phyloP scores from a whole-genome alignment of 2,888 invertebrate species.

The Standfussiana lucernea region DNA sequence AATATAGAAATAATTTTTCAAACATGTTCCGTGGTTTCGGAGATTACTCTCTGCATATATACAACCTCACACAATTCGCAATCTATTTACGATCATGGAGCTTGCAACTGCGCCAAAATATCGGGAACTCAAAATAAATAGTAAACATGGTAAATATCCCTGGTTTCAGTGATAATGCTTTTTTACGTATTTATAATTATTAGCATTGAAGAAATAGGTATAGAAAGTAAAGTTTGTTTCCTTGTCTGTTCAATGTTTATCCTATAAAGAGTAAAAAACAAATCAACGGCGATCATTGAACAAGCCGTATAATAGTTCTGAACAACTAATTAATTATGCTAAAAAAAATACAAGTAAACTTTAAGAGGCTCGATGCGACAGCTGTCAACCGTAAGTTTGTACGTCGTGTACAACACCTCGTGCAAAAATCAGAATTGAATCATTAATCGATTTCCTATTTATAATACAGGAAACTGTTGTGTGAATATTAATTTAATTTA shows the following conservation, averaged over 20 bases:
- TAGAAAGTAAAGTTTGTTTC: neutral
- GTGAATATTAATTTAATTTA: slow-evolving; percentile 28
- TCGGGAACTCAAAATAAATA: no score
- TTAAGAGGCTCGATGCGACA: neutral
- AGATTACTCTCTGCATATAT: no score
- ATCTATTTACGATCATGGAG: no score
- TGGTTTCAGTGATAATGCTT: no score
- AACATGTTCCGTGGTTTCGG: no score
- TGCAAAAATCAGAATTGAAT: slow-evolving; percentile 14
- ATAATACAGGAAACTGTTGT: slow-evolving; percentile 17
- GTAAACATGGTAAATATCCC: no score
- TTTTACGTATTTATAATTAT: no score
- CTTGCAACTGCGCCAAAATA: no score
- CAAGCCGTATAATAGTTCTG: neutral
- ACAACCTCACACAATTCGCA: no score
- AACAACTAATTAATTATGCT: neutral
- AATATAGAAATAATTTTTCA: no score
- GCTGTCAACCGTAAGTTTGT: neutral
- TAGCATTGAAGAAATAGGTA: no score
- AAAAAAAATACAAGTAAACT: neutral
- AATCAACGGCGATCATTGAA: neutral
- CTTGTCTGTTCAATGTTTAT: neutral
- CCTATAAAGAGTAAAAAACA: neutral
- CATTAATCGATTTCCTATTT: slow-evolving; percentile 24
- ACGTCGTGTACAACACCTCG: slow-evolving; percentile 23